Evolutionary conservation across 2,888 invertebrate genomes (phyloP), one percentile per base, ranked within the genome.

Genomic region (Xestia ashworthii): DNA sequence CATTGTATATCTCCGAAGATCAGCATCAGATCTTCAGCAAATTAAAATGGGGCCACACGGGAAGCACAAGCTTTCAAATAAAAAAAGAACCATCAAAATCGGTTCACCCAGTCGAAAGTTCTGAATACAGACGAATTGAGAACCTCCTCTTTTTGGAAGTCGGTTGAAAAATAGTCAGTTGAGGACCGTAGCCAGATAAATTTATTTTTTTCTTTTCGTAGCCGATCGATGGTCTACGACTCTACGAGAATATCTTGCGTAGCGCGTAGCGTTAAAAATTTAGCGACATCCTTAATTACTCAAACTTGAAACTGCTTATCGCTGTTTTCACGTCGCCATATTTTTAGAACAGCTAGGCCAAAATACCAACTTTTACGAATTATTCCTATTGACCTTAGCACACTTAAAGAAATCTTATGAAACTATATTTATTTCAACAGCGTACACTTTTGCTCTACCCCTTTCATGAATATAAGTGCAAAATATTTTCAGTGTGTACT

Each of bases 261-360:
- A 83, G 83, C 83, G 25, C 79, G 81, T 83, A 83, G 83, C 83
- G 53, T 76, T 69, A 22, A 55, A 72, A 60, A 69, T 69, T 71
- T n/a, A 72, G n/a, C 68, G 25, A 60, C 50, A 32, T 3, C n/a
- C 60, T 48, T 32, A 66, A 82, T 66, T 66, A 60, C 16, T 46
- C 44, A 64, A 48, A 41, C 41, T 62, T 83, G 19, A 55, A 72
- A 69, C 22, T 77, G 58, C 69, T 48, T 73, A 67, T 67, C 53
- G 41, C 60, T 58, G 58, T 71, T 50, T 62, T 68, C 50, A 53
- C 50, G 58, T 58, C 48, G 46, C 5, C 2, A 41, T 72, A 70
- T 84, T 84, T 82, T 84, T 81, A 72, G 69, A 58, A n/a, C 48
- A 53, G 72, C 65, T 72, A 50, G 64, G 65, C 41, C 55, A 77